Evolutionary conservation across 2,888 invertebrate species (phyloP).

Genomic region (Pedicia rivosa): DNA sequence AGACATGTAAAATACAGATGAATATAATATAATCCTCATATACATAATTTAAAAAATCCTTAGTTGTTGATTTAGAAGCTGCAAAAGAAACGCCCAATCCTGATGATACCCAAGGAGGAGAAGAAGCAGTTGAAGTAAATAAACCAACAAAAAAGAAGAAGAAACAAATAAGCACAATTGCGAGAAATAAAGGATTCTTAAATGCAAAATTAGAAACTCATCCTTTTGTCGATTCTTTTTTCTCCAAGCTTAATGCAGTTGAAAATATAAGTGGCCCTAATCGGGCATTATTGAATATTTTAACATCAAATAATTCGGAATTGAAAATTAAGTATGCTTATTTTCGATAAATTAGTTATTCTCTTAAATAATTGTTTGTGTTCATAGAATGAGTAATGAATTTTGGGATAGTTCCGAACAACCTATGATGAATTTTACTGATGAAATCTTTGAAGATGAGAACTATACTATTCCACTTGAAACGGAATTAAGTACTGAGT

Average conservation of each 20-base stretch:
- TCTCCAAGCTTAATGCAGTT: slow-evolving; percentile 40
- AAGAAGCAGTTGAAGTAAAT: slow-evolving; percentile 10
- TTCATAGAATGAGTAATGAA: slow-evolving; percentile 1
- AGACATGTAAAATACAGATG: too few relatives aligned
- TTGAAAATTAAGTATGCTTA: too few relatives aligned
- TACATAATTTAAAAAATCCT: too few relatives aligned
- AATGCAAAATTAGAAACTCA: slow-evolving; percentile 28
- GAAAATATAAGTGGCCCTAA: slow-evolving; percentile 46
- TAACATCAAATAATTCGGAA: slow-evolving; percentile 35
- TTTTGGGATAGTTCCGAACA: not conserved
- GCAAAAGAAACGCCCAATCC: slow-evolving; percentile 11
- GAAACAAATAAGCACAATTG: slow-evolving; percentile 23
- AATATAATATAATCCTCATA: too few relatives aligned
- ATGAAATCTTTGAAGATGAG: slow-evolving; percentile 20
- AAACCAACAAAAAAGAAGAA: slow-evolving; percentile 20
- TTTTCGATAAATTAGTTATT: too few relatives aligned
- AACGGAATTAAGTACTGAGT: slow-evolving; percentile 9
- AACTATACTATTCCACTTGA: slow-evolving; percentile 17
- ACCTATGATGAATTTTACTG: slow-evolving; percentile 6
- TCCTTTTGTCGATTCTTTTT: slow-evolving; percentile 38
- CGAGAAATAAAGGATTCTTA: slow-evolving; percentile 27
- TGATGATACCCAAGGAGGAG: slow-evolving; percentile 8
- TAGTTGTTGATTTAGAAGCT: slow-evolving; percentile 12
- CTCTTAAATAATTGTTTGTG: not conserved
- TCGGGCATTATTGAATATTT: slow-evolving; percentile 39